Percentiles rank a stretch among this genome's conserved stretches.
phyloP scores from a whole-genome alignment of 2,888 invertebrate genomes.

The Orthosia cruda region DNA sequence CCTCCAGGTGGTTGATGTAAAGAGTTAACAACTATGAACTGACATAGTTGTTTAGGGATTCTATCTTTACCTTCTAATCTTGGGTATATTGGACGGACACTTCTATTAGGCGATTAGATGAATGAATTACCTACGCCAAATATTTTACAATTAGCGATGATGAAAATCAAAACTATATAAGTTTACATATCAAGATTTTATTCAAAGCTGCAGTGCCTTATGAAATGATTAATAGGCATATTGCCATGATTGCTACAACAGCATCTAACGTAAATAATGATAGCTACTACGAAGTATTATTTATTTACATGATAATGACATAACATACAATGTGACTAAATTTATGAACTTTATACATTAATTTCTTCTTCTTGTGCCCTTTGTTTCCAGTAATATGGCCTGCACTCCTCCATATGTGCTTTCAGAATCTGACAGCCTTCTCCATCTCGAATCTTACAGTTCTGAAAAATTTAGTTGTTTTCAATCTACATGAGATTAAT shows the following conservation, averaged over 20 bases:
- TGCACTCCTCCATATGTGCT: constrained; percentile 38
- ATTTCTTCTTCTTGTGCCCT: neutral
- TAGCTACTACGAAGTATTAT: neutral
- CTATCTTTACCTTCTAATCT: too few relatives aligned
- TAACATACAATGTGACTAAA: neutral
- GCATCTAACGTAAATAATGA: neutral
- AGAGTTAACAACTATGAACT: too few relatives aligned
- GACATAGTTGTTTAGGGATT: too few relatives aligned
- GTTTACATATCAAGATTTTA: constrained; percentile 13
- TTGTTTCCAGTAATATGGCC: constrained; percentile 9
- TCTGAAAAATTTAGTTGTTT: constrained; percentile 12
- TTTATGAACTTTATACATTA: neutral
- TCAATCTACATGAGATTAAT: neutral
- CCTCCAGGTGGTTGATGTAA: too few relatives aligned
- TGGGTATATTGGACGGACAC: too few relatives aligned
- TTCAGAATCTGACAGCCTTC: constrained; percentile 29
- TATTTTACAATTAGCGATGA: neutral
- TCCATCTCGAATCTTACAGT: constrained; percentile 26
- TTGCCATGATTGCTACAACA: neutral
- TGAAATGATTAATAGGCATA: neutral
- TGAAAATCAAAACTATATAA: neutral
- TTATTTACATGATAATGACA: constrained; percentile 23
- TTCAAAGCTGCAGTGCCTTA: neutral
- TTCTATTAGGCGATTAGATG: neutral
- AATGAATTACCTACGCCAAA: neutral